phyloP scores from a whole-genome alignment of 1,140 invertebrate species.

The Pararge aegeria region DNA sequence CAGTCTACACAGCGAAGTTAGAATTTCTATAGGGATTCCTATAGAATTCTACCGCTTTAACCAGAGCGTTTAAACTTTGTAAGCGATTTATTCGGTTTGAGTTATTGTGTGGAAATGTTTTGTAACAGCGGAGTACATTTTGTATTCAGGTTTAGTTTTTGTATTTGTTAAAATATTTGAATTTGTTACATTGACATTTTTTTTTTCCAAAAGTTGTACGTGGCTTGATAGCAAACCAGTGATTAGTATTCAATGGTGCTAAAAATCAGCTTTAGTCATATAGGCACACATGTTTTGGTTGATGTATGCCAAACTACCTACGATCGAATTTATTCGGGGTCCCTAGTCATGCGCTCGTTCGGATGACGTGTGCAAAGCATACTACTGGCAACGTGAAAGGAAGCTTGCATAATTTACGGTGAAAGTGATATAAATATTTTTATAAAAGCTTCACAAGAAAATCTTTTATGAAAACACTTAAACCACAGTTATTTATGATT shows the following conservation, averaged over 20 bases:
- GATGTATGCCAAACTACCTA: too few species aligned
- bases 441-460: neutral
- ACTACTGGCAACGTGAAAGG: too few species aligned
- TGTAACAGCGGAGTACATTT: neutral
- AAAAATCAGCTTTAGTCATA: too few species aligned
- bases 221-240: neutral
- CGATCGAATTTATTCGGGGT: too few species aligned
- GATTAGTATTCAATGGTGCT: too few species aligned
- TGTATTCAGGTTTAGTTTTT: conserved; percentile 1
- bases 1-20: neutral
- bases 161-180: neutral
- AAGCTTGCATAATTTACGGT: too few species aligned
- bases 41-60: conserved; percentile 5
- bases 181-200: neutral
- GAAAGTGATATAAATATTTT: too few species aligned
- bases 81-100: conserved; percentile 9
- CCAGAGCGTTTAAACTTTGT: conserved; percentile 8
- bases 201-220: neutral
- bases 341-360: too few species aligned
- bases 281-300: too few species aligned
- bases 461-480: neutral
- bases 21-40: neutral
- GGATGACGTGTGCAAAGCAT: too few species aligned
- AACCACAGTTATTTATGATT: neutral
- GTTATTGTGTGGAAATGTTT: conserved; percentile 8